These are phyloP conservation scores for Caradrina kadenii DNA, from an alignment of 2,888 invertebrate species.

Conservation along the genomic window DNA sequence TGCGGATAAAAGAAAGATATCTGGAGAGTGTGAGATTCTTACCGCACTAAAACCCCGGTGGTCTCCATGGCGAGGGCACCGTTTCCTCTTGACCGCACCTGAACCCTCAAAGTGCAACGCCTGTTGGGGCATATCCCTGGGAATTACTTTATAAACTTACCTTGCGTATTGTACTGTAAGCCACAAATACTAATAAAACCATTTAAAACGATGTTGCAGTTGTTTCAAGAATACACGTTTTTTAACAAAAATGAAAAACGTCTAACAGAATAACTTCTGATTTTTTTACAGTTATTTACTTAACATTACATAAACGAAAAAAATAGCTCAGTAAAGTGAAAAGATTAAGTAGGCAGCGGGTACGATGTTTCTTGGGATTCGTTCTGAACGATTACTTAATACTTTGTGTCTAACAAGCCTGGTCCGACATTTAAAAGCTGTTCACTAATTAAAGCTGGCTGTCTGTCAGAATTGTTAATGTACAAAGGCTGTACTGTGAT, in stretches of 20 bases:
- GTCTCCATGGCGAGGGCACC: too few relatives aligned
- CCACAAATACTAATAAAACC: too few relatives aligned
- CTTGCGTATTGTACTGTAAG: too few relatives aligned
- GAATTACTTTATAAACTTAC: too few relatives aligned
- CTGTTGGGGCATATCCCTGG: too few relatives aligned
- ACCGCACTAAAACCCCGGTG: too few relatives aligned
- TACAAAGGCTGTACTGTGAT: constrained; percentile 6
- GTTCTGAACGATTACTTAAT: constrained; percentile 31
- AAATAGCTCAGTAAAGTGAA: background rate
- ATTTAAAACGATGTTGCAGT: too few relatives aligned
- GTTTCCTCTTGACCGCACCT: too few relatives aligned
- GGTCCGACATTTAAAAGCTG: constrained; percentile 29
- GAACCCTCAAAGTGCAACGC: too few relatives aligned
- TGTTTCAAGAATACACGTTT: too few relatives aligned
- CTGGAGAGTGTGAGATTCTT: too few relatives aligned
- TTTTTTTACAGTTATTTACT: constrained; percentile 6
- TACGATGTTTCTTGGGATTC: constrained; percentile 4
- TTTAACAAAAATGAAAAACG: background rate
- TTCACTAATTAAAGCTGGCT: constrained; percentile 22
- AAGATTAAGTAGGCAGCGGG: constrained; percentile 6
- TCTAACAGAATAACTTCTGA: background rate
- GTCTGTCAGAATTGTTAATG: constrained; percentile 31
- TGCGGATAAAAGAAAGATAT: too few relatives aligned
- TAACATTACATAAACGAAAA: constrained; percentile 4
- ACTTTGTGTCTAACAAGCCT: constrained; percentile 9